phyloP scores from a whole-genome alignment of 2,888 invertebrate genomes.

The Charanyca ferruginea region DNA sequence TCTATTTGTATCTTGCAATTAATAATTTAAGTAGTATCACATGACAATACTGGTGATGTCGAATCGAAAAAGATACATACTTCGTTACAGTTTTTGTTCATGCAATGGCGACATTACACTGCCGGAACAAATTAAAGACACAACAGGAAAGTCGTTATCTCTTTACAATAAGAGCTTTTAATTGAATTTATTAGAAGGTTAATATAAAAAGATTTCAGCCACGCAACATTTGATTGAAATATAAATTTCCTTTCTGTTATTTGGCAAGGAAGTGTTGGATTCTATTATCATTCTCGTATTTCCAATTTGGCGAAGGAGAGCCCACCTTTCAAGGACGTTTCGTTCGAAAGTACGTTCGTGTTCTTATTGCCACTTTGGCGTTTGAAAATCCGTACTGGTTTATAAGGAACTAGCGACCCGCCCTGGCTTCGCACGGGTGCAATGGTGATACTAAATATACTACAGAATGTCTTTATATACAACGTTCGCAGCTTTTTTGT shows the following conservation, averaged over 20 bases:
- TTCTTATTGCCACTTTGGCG: slow-evolving; percentile 12
- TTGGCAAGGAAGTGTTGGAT: slow-evolving; percentile 31
- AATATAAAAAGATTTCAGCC: slow-evolving; percentile 2
- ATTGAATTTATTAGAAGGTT: slow-evolving; percentile 18
- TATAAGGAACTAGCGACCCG: too few species aligned
- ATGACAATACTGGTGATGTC: too few species aligned
- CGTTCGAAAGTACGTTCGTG: neutral
- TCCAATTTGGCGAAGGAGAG: slow-evolving; percentile 46
- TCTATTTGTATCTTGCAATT: too few species aligned
- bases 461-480: too few species aligned
- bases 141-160: neutral
- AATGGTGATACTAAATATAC: too few species aligned
- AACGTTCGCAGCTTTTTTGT: too few species aligned
- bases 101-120: neutral
- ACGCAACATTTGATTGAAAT: slow-evolving; percentile 12
- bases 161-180: neutral
- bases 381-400: neutral
- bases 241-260: slow-evolving; percentile 17
- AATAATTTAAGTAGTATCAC: too few species aligned
- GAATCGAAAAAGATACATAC: neutral
- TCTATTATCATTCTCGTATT: slow-evolving; percentile 43
- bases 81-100: neutral
- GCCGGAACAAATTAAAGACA: neutral
- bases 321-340: slow-evolving; percentile 9
- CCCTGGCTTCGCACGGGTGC: too few species aligned